These are phyloP conservation scores for Brassicogethes aeneus DNA, from an alignment of 2,888 invertebrate genomes.

Conservation along the genomic window DNA sequence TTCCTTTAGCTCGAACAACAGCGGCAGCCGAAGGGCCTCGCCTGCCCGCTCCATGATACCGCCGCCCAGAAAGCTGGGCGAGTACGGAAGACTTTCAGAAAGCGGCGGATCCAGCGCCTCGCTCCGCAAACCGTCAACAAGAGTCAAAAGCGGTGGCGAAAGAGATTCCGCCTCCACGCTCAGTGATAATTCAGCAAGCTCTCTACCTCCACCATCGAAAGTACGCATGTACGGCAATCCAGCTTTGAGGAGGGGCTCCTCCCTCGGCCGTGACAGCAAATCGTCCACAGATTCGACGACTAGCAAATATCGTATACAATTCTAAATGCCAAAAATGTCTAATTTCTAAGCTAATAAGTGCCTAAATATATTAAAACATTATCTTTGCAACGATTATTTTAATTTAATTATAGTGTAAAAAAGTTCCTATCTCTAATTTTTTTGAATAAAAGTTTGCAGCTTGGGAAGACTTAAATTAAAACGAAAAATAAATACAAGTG, in stretches of 20 bases:
- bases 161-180: conserved; percentile 47
- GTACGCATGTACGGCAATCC: conserved; percentile 38
- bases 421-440: no score
- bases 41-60: conserved; percentile 46
- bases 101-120: conserved; percentile 38
- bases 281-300: conserved; percentile 44
- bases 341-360: no score
- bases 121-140: conserved; percentile 34
- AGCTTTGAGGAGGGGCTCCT: conserved; percentile 46
- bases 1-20: conserved; percentile 37
- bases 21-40: conserved; percentile 39
- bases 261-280: conserved; percentile 47
- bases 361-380: no score
- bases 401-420: no score
- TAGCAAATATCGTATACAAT: conserved; percentile 67
- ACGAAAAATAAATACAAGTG: no score
- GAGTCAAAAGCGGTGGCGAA: conserved; percentile 39
- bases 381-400: no score
- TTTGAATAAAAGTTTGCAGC: no score
- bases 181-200: conserved; percentile 48
- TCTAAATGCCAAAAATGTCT: conserved; percentile 38
- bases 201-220: conserved; percentile 53
- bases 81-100: conserved; percentile 50
- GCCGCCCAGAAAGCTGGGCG: conserved; percentile 47
- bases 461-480: no score